Percentiles rank a stretch among this genome's conserved stretches.
Conservation (phyloP, 2,113 vertebrate genomes). For the Poecile atricapillus region DNA sequence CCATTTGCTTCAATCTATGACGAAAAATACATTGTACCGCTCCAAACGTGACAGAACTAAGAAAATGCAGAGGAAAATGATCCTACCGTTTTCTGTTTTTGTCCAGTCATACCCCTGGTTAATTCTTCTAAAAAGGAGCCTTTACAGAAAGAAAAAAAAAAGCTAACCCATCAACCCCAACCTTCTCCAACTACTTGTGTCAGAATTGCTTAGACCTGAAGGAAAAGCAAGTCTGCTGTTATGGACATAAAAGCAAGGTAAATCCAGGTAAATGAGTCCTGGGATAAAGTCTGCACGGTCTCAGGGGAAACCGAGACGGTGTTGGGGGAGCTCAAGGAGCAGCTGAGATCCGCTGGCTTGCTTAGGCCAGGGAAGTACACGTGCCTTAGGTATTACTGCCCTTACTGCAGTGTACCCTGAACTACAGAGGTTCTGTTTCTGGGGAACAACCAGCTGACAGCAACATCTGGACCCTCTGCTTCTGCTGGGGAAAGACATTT, state of each 20-base stretch:
- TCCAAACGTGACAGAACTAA: not conserved
- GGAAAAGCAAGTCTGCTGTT: not conserved
- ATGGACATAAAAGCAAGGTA: not conserved
- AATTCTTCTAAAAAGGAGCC: not conserved
- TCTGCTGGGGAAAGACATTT: not conserved
- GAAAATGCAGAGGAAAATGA: not conserved
- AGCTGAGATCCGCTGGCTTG: rapidly evolving
- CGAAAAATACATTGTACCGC: not conserved
- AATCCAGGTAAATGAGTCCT: not conserved
- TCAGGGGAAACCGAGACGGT: rapidly evolving
- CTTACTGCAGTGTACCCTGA: rapidly evolving
- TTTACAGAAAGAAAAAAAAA: not conserved
- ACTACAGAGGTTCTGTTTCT: not conserved
- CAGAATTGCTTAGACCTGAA: not conserved
- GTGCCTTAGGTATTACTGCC: rapidly evolving
- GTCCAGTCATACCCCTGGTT: not conserved
- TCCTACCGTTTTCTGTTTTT: not conserved
- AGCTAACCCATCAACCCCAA: not conserved
- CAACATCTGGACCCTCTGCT: not conserved
- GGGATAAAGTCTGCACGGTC: not conserved
- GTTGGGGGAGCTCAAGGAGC: rapidly evolving
- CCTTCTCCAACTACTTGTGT: not conserved
- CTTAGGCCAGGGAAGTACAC: rapidly evolving
- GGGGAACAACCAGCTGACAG: not conserved
- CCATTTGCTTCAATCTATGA: not conserved